Base-by-base conservation (phyloP, 2,888 invertebrate genomes). In the Oscheius sp. region DNA sequence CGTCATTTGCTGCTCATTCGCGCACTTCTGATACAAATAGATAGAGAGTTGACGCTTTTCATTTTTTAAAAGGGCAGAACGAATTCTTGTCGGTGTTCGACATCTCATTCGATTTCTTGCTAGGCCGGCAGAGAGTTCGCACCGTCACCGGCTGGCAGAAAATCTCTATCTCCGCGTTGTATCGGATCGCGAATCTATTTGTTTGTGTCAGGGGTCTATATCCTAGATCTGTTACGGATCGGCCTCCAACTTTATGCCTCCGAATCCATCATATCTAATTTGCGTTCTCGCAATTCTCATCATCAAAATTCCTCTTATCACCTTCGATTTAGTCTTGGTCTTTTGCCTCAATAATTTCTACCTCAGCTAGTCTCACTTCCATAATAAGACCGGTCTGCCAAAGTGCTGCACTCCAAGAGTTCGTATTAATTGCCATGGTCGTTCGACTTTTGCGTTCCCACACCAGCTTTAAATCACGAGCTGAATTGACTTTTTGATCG, bases 171-270 rank as follows among this genome's bases (percentile, higher is more conserved):
- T 61, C 61, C 61, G 64, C 48, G 15, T 50, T 64, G 64, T 64
- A 64, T 64, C 64, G 20, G 64, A 64, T 64, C 64, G 64, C 64
- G 64, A 48, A 64, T 64, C 64, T 64, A 64, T 64, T 64, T 64
- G 64, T 64, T 64, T 64, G 64, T 64, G 64, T 64, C 64, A 64
- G 31, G 48, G 64, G 64, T 50, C 64, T 50, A 64, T 64, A 64
- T 64, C 64, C 64, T 34, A 48, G 64, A 64, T 64, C 64, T 64
- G 64, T 31, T 45, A 64, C 48, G 50, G 64, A 61, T 61, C 61
- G 61, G 61, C 61, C 61, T 61, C 42, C 61, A 45, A 29, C 61
- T 61, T 61, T 61, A 61, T 61, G 61, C 42, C 45, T 42, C 61
- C 61, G 61, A 61, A 61, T 61, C 61, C 45, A 61, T 61, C 61